phyloP scores from a whole-genome alignment of 2,797 vertebrate genomes.

The Simalia tracyae region DNA sequence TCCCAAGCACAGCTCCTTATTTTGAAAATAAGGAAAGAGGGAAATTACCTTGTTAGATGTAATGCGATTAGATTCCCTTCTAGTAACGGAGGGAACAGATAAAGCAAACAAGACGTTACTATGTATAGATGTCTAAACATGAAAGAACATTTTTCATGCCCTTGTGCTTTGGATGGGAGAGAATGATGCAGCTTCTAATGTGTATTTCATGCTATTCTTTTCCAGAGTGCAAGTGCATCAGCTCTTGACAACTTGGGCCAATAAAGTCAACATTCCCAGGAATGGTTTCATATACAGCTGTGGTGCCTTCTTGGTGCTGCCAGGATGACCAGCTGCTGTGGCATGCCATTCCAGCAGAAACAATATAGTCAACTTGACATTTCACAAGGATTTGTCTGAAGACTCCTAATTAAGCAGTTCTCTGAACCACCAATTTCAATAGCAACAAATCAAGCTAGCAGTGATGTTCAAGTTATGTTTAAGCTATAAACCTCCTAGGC shows the following conservation, averaged over 20 bases:
- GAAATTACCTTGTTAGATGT: slow-evolving; percentile 8
- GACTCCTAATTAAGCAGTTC: not conserved
- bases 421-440: not conserved
- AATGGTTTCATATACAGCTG: not conserved
- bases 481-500: not conserved
- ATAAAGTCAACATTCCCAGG: not conserved
- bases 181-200: not conserved
- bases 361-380: not conserved
- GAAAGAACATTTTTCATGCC: slow-evolving; percentile 26
- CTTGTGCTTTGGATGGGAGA: slow-evolving; percentile 14
- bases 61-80: slow-evolving; percentile 20
- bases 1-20: not conserved
- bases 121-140: not conserved
- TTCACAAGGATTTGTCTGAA: not conserved
- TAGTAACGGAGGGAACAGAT: not conserved
- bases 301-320: slow-evolving; percentile 16
- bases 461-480: not conserved
- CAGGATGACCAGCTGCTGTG: slow-evolving; percentile 55
- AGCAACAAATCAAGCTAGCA: not conserved
- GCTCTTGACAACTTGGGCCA: not conserved
- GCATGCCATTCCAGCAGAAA: slow-evolving; percentile 45
- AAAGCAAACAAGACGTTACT: not conserved
- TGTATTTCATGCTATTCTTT: slow-evolving; percentile 17
- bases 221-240: slow-evolving; percentile 13
- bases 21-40: not conserved